Conservation (phyloP, 2,113 vertebrate genomes). For the Pterocles orientalis region DNA sequence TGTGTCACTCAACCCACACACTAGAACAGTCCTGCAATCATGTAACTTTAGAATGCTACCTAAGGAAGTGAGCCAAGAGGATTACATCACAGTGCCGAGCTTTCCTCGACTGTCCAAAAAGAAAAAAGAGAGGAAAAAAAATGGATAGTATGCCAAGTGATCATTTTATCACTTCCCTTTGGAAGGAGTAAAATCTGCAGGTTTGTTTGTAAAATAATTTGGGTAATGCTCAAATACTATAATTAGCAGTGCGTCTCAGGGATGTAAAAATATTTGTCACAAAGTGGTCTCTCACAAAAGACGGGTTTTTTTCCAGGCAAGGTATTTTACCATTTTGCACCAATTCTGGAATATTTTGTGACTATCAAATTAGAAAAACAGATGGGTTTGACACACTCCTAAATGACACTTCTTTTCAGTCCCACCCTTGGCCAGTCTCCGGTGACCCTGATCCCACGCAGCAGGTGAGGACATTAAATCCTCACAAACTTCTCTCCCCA, state of each 20-base stretch:
- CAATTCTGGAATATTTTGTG: background rate
- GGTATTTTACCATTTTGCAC: background rate
- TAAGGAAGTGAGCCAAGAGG: constrained; percentile 73
- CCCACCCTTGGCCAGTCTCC: fast-evolving
- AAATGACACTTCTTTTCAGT: background rate
- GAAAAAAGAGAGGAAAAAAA: background rate
- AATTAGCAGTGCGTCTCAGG: background rate
- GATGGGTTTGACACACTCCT: background rate
- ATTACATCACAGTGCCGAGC: constrained; percentile 50
- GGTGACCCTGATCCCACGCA: background rate
- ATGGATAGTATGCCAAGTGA: constrained; percentile 13
- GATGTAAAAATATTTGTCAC: background rate
- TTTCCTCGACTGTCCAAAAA: constrained; percentile 42
- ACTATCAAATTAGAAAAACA: background rate
- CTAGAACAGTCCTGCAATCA: constrained; percentile 36
- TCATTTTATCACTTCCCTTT: constrained; percentile 17
- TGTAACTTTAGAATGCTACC: constrained; percentile 59
- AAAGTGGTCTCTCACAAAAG: background rate
- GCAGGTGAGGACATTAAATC: background rate
- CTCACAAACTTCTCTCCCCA: background rate
- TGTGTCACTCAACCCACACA: constrained; percentile 33
- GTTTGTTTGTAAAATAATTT: constrained; percentile 53
- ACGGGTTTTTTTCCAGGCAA: background rate
- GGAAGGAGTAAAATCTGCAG: constrained; percentile 37
- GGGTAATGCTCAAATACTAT: constrained; percentile 1